Percentiles rank a stretch among this genome's conserved stretches.
These are phyloP conservation scores for Philonicus albiceps DNA, from an alignment of 2,888 invertebrate species.

Conservation along the genomic window DNA sequence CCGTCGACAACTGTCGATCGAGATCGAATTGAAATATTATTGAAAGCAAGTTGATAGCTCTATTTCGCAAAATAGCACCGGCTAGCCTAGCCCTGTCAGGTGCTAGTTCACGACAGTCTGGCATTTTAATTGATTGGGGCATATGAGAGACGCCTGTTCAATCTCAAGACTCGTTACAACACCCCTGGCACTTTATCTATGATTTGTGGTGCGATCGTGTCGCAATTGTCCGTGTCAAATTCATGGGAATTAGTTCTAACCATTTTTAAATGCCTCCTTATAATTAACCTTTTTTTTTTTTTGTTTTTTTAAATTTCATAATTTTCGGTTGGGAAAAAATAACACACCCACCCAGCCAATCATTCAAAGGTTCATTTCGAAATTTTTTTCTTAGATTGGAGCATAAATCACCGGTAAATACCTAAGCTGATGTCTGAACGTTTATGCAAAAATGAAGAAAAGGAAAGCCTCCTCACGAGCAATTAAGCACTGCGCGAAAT, in stretches of 20 bases:
- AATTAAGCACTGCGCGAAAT: background rate
- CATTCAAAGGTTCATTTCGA: background rate
- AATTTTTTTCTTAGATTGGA: background rate
- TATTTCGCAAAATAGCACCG: background rate
- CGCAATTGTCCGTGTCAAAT: background rate
- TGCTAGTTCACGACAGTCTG: background rate
- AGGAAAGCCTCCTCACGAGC: conserved; percentile 10
- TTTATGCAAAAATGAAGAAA: conserved; percentile 15
- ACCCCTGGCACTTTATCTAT: background rate
- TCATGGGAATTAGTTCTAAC: background rate
- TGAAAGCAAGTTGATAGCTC: background rate
- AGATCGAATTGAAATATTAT: background rate
- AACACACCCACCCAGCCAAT: background rate
- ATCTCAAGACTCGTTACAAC: background rate
- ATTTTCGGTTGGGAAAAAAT: background rate
- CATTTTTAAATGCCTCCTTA: background rate
- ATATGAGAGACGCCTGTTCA: background rate
- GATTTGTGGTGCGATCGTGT: background rate
- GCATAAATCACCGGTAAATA: background rate
- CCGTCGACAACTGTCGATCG: background rate
- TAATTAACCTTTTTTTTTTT: background rate
- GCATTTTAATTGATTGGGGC: background rate
- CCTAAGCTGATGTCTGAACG: background rate
- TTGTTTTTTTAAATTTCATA: background rate
- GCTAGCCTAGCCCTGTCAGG: background rate